Base-by-base conservation (phyloP, 1,140 invertebrate species). In the Drosophila littoralis region DNA sequence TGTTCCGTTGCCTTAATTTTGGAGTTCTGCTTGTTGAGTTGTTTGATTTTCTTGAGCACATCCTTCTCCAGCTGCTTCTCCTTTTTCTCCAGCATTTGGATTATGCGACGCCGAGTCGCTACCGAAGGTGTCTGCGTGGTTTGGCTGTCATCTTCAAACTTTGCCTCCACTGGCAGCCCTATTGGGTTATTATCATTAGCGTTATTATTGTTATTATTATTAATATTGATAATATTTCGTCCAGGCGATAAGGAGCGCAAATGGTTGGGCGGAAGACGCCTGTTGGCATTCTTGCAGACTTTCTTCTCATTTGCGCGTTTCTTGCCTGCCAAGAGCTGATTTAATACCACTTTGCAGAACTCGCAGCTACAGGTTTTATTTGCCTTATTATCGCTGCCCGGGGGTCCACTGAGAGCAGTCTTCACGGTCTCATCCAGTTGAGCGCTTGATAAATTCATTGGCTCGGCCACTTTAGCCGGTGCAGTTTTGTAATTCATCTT, bases 261-360 rank as follows among this genome's bases (percentile, higher is more conserved):
- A 8, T 36, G 38, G 12, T 17, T 35, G 15, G 8, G 17, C 8
- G 15, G 22, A 6, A 17, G n/a, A 4, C 38, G 59, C 38, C 13
- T 72, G 10, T 9, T 15, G 2, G 33, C 28, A 7, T 48, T 22
- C 42, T 70, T 70, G 10, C 45, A 40, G 12, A 2, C 17, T 15
- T 65, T 65, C 28, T 65, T 63, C 6, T 46, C 43, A 12, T n/a
- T 54, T 10, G 8, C 2, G 1, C 28, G 50, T 10, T 42, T 67
- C 13, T 52, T 66, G 7, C n/a, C 7, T 0, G 63, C 9, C n/a
- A 66, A 58, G 2, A 72, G 17, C 50, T 58, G 52, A 33, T 40
- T 51, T 1, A 72, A 43, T 2, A 72, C 45, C 35, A 43, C 36
- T 28, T 66, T 72, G 33, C 69, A 72, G n/a, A 66, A 52, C 9